These are phyloP conservation scores for Mus caroli DNA, from an alignment of 2,797 vertebrate genomes.

Conservation along the genomic window DNA sequence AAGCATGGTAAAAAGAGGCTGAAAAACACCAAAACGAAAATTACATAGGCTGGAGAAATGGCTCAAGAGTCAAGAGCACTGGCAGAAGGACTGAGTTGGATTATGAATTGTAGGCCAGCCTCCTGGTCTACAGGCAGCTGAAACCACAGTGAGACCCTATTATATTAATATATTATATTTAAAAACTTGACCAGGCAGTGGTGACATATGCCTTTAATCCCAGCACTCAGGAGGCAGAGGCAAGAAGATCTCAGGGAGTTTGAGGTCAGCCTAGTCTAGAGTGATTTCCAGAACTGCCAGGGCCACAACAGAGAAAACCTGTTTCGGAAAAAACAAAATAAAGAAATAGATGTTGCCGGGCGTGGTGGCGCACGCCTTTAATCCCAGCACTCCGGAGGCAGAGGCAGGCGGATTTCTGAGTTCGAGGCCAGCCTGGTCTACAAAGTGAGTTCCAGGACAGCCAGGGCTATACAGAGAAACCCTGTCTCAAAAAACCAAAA, in stretches of 20 bases:
- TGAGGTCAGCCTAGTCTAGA: not conserved
- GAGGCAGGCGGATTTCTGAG: not conserved
- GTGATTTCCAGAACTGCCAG: not conserved
- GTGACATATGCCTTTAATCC: not conserved
- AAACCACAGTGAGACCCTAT: not conserved
- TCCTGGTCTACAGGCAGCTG: not conserved
- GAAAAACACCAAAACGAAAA: slow-evolving; percentile 49
- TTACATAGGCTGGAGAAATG: not conserved
- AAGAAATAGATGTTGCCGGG: too few species aligned
- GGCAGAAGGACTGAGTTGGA: not conserved
- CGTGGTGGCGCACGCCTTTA: too few species aligned
- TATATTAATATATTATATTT: not conserved
- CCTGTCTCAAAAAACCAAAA: not conserved
- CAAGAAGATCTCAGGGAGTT: not conserved
- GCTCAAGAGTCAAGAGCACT: not conserved
- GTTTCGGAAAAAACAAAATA: not conserved
- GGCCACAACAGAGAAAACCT: not conserved
- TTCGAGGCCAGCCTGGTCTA: not conserved
- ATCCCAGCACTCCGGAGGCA: not conserved
- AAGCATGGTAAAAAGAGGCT: slow-evolving; percentile 16
- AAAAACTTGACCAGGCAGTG: not conserved
- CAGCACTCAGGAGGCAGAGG: not conserved
- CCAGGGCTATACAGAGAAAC: not conserved
- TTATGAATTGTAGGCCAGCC: not conserved
- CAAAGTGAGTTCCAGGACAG: not conserved